A percentile compares a stretch with the other conserved stretches of the same genome.
Conservation (phyloP, 1,140 invertebrate genomes). For the Tetramorium simillimum region DNA sequence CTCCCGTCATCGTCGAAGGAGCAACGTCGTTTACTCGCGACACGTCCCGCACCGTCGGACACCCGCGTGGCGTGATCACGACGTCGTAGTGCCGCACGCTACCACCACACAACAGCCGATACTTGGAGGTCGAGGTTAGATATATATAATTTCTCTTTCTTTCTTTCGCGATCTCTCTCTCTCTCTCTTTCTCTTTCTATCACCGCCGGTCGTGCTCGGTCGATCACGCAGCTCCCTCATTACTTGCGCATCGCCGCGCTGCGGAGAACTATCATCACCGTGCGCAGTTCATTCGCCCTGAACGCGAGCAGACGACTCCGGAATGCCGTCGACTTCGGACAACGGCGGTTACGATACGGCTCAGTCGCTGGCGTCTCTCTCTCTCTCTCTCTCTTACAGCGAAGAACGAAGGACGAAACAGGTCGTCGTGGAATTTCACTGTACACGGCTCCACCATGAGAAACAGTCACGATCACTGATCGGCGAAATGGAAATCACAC, state of each 20-base stretch:
- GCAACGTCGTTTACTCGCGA: not conserved
- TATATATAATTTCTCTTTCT: not conserved
- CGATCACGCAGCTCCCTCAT: slow-evolving; percentile 71
- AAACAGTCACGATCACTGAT: slow-evolving; percentile 23
- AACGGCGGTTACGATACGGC: slow-evolving; percentile 4
- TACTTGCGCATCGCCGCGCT: slow-evolving; percentile 57
- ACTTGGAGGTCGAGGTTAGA: slow-evolving; percentile 65
- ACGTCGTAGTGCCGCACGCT: slow-evolving; percentile 29
- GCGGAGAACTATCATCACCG: slow-evolving; percentile 46
- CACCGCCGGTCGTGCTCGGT: slow-evolving; percentile 62
- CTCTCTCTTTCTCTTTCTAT: not conserved
- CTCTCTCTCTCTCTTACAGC: not conserved
- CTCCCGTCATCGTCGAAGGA: not conserved
- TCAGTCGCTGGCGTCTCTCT: not conserved
- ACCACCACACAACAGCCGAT: slow-evolving; percentile 12
- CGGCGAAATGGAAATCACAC: slow-evolving; percentile 1
- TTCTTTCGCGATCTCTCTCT: not conserved
- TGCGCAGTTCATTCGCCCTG: slow-evolving; percentile 62
- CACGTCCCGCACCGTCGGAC: not conserved
- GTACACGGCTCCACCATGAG: not conserved
- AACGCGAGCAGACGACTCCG: slow-evolving; percentile 23
- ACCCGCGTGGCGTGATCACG: not conserved
- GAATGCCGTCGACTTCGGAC: slow-evolving; percentile 41
- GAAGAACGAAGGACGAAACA: slow-evolving; percentile 6
- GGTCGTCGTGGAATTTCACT: not conserved